Evolutionary conservation across 2,888 invertebrate species (phyloP).

Genomic region (Calameuta filiformis): DNA sequence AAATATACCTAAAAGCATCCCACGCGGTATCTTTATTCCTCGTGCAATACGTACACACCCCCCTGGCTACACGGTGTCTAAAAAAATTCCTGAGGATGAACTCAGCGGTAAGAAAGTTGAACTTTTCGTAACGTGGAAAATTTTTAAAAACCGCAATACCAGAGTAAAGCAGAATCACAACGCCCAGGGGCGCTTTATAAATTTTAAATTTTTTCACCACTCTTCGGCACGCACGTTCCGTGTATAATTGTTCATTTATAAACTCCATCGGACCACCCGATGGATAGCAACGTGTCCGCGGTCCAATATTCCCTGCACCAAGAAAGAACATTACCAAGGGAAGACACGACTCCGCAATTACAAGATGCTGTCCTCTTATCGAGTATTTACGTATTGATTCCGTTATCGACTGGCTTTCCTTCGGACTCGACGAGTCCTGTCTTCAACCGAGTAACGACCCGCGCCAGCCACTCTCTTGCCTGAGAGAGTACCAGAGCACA

Average conservation of each 20-base stretch:
- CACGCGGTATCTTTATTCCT: slow-evolving; percentile 38
- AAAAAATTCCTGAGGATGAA: slow-evolving; percentile 21
- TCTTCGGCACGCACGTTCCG: background rate
- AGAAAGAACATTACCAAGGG: slow-evolving; percentile 36
- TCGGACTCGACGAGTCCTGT: slow-evolving; percentile 18
- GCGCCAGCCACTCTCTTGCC: background rate
- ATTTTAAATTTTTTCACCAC: background rate
- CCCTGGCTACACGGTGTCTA: slow-evolving; percentile 14
- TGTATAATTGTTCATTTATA: background rate
- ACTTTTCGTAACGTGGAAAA: background rate
- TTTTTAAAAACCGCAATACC: background rate
- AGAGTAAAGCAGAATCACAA: background rate
- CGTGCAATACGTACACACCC: background rate
- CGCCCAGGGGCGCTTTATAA: background rate
- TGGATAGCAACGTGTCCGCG: background rate
- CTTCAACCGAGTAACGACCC: slow-evolving; percentile 24
- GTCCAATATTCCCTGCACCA: slow-evolving; percentile 26
- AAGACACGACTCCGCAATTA: slow-evolving; percentile 53
- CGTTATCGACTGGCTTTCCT: slow-evolving; percentile 34
- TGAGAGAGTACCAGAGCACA: background rate
- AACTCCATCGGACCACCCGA: background rate
- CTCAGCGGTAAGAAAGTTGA: background rate
- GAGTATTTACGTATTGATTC: slow-evolving; percentile 46
- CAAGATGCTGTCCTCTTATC: slow-evolving; percentile 45
- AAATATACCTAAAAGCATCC: slow-evolving; percentile 30